A percentile compares a stretch with the other conserved stretches of the same genome.
Conservation (phyloP, 2,113 vertebrate species). For the Sinocyclocheilus maitianheensis region DNA sequence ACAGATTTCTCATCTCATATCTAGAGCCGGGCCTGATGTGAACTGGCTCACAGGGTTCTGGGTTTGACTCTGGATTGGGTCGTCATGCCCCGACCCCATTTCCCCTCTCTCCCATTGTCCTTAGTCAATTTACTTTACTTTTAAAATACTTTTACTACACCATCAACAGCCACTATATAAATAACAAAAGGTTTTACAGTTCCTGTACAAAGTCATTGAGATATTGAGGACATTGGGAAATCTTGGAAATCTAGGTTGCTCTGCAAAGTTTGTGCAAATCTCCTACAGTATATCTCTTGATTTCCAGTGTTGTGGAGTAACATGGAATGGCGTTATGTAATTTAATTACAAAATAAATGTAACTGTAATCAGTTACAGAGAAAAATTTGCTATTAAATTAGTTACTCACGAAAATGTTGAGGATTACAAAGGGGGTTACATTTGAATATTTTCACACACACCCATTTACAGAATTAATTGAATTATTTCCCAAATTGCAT, state of each 20-base stretch:
- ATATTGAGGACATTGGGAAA: not conserved
- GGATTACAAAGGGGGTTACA: too few relatives aligned
- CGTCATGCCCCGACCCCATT: not conserved
- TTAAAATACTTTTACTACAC: not conserved
- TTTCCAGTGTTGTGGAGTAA: not conserved
- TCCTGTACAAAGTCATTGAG: not conserved
- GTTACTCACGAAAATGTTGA: too few relatives aligned
- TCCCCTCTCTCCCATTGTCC: not conserved
- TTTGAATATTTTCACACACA: too few relatives aligned
- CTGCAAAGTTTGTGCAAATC: not conserved
- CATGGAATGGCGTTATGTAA: too few relatives aligned
- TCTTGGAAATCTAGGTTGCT: not conserved
- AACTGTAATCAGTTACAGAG: too few relatives aligned
- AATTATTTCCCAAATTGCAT: too few relatives aligned
- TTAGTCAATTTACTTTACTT: not conserved
- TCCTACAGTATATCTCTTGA: not conserved
- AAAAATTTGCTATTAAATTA: too few relatives aligned
- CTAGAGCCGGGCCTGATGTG: too few relatives aligned
- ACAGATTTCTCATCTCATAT: not conserved
- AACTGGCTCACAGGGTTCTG: not conserved
- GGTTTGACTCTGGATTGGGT: not conserved
- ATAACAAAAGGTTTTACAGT: too few relatives aligned
- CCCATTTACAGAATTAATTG: too few relatives aligned
- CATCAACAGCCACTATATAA: too few relatives aligned
- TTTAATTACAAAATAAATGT: too few relatives aligned